Conservation (phyloP, 1,140 invertebrate species). For the Drosophila hydei region DNA sequence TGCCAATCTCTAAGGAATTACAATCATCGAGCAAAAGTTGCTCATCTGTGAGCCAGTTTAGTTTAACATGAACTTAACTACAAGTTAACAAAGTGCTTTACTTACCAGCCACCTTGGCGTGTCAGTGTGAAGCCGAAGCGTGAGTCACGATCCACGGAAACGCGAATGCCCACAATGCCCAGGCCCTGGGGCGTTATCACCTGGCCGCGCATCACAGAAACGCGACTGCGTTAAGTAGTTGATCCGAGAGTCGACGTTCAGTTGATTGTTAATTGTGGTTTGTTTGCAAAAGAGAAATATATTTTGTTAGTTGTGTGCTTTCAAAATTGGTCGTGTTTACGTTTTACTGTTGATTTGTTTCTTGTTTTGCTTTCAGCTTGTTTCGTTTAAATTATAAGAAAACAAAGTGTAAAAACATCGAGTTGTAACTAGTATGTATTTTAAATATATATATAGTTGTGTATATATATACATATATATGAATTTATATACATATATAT, state of each 20-base stretch:
- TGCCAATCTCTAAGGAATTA: too few species aligned
- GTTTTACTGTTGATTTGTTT: slow-evolving; percentile 22
- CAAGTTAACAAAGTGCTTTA: background rate
- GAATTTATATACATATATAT: slow-evolving; percentile 27
- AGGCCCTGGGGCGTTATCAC: slow-evolving; percentile 96
- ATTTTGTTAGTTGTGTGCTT: slow-evolving; percentile 58
- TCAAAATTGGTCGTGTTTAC: slow-evolving; percentile 14
- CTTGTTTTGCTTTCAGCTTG: slow-evolving; percentile 18
- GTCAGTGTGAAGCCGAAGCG: slow-evolving; percentile 98
- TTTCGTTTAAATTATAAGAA: slow-evolving; percentile 35
- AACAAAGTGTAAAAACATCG: slow-evolving; percentile 40
- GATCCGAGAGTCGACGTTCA: slow-evolving; percentile 3
- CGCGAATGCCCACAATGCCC: slow-evolving; percentile 97
- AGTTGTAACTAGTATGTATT: slow-evolving; percentile 40
- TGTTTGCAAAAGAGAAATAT: slow-evolving; percentile 62
- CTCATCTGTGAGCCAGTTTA: background rate
- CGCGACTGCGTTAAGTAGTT: slow-evolving; percentile 89
- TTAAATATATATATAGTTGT: slow-evolving; percentile 16
- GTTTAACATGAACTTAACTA: background rate
- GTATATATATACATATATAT: slow-evolving; percentile 21
- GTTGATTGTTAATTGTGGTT: slow-evolving; percentile 9
- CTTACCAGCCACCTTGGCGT: slow-evolving; percentile 97
- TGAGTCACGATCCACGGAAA: slow-evolving; percentile 97
- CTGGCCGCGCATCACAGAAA: slow-evolving; percentile 98
- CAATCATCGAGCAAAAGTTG: too few species aligned